A percentile compares a stretch with the other conserved stretches of the same genome.
phyloP scores from a whole-genome alignment of 2,888 invertebrate genomes.

The Phlogophora meticulosa region DNA sequence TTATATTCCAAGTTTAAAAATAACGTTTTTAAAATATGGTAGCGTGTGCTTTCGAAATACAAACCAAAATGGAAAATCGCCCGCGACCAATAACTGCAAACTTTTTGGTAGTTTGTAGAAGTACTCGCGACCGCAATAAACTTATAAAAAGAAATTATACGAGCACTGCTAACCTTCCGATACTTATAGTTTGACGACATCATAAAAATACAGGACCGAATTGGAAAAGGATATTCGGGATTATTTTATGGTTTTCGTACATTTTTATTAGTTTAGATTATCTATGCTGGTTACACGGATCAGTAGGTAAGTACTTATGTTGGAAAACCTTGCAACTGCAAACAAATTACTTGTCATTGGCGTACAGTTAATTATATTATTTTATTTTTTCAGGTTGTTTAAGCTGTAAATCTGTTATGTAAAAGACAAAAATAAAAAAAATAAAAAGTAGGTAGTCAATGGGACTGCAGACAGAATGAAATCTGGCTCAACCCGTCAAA shows the following conservation, averaged over 20 bases:
- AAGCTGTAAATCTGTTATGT: no score
- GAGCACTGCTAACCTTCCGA: constrained; percentile 23
- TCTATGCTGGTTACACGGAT: neutral
- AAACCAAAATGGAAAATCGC: constrained; percentile 4
- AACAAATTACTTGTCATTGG: no score
- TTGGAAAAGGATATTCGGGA: constrained; percentile 16
- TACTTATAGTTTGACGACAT: constrained; percentile 32
- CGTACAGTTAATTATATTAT: no score
- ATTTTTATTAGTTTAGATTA: constrained; percentile 17
- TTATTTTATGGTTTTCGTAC: constrained; percentile 16
- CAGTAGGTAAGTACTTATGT: no score
- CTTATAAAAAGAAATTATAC: constrained; percentile 18
- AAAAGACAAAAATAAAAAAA: no score
- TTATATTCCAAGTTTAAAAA: constrained; percentile 13
- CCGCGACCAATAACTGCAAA: constrained; percentile 8
- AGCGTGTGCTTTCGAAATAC: constrained; percentile 10
- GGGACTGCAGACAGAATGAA: no score
- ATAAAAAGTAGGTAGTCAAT: no score
- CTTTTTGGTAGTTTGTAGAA: constrained; percentile 10
- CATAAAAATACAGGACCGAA: constrained; percentile 40
- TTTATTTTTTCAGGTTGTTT: no score
- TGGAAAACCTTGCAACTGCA: neutral
- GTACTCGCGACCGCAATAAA: constrained; percentile 21
- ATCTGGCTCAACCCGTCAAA: no score
- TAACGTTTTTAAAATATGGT: neutral